These are phyloP conservation scores for Myanophis thanlyinensis DNA, from an alignment of 2,113 vertebrate genomes.

Conservation along the genomic window DNA sequence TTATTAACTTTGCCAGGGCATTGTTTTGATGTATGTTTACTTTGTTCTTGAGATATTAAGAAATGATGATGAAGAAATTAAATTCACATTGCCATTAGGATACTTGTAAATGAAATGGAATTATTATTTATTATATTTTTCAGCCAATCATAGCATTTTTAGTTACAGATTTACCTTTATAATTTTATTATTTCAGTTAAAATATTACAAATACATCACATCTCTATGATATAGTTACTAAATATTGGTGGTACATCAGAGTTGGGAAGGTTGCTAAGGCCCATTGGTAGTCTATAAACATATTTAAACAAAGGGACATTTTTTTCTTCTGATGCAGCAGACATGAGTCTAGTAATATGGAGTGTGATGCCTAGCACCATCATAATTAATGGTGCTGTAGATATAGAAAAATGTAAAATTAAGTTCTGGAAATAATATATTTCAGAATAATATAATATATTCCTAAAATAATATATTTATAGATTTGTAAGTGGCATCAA, in stretches of 20 bases:
- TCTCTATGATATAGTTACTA: background rate
- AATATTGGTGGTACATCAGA: background rate
- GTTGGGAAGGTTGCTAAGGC: background rate
- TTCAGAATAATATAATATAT: background rate
- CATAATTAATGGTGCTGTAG: background rate
- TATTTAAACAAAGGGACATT: background rate
- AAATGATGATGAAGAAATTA: background rate
- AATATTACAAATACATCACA: background rate
- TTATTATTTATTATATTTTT: background rate
- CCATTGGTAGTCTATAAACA: background rate
- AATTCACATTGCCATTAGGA: background rate
- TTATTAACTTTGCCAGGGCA: background rate
- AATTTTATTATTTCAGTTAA: background rate
- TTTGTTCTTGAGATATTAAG: background rate
- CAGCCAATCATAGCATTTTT: background rate
- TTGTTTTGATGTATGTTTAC: background rate
- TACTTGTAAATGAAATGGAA: background rate
- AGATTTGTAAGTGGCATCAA: background rate
- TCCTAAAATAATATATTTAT: background rate
- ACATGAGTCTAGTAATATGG: background rate
- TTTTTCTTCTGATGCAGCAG: background rate
- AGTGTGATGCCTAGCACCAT: background rate
- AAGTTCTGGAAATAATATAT: background rate
- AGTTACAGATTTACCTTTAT: background rate
- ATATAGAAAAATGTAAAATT: background rate